These are phyloP conservation scores for Oxyruncus cristatus DNA, from an alignment of 2,113 vertebrate species.

Conservation along the genomic window DNA sequence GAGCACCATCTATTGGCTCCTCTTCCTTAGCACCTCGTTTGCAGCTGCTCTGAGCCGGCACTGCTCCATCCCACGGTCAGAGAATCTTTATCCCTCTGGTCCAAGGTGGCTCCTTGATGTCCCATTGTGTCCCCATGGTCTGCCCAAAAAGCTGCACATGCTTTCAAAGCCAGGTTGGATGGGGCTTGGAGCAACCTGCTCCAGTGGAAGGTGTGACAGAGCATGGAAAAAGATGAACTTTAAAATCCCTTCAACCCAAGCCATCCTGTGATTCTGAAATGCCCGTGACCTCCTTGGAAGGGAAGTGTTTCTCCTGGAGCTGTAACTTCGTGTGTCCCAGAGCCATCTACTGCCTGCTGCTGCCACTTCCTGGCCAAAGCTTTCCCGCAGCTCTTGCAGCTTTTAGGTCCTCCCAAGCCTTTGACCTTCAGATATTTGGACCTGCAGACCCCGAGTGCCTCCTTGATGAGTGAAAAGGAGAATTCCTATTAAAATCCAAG, in stretches of 20 bases:
- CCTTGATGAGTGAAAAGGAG: background rate
- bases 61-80: background rate
- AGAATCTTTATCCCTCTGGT: accelerated
- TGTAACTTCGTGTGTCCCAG: background rate
- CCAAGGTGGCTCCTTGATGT: accelerated
- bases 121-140: accelerated
- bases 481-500: background rate
- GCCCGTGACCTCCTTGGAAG: accelerated
- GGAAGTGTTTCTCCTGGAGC: accelerated
- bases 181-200: background rate
- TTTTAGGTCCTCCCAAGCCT: accelerated
- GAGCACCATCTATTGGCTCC: conserved; percentile 39
- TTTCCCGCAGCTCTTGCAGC: background rate
- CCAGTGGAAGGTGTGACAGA: accelerated
- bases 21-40: background rate
- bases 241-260: background rate
- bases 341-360: background rate
- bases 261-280: accelerated
- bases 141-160: background rate
- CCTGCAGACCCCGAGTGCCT: accelerated
- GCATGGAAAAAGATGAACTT: background rate
- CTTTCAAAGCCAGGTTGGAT: accelerated
- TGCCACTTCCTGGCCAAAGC: background rate
- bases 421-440: no score
- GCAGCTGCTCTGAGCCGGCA: accelerated